phyloP scores from a whole-genome alignment of 1,140 invertebrate species.

The Neodiprion pinetum region DNA sequence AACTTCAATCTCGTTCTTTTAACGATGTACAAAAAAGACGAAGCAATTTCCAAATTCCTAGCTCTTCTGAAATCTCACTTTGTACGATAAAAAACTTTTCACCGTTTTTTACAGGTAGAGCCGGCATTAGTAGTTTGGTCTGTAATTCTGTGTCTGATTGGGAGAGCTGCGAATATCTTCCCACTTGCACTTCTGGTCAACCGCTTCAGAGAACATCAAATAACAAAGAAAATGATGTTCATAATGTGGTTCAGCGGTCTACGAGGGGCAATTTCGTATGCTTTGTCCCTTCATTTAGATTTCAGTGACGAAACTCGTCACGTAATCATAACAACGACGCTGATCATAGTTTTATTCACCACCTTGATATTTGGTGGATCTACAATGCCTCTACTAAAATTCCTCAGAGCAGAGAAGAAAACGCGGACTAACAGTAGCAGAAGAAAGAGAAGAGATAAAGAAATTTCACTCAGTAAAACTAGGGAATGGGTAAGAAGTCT shows the following conservation, averaged over 20 bases:
- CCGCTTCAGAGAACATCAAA: slow-evolving; percentile 96
- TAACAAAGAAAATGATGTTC: slow-evolving; percentile 98
- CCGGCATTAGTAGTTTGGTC: slow-evolving; percentile 91
- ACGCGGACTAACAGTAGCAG: slow-evolving; percentile 63
- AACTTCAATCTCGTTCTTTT: too few species aligned
- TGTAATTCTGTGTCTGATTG: slow-evolving; percentile 89
- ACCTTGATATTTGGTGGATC: slow-evolving; percentile 94
- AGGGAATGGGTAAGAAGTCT: slow-evolving; percentile 83
- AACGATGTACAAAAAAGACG: too few species aligned
- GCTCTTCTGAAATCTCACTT: too few species aligned
- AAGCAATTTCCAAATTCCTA: too few species aligned
- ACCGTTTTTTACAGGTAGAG: slow-evolving; percentile 63
- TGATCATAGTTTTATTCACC: slow-evolving; percentile 96
- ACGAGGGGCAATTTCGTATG: slow-evolving; percentile 97
- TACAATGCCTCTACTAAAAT: slow-evolving; percentile 95
- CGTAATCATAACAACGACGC: slow-evolving; percentile 95
- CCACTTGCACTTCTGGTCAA: slow-evolving; percentile 94
- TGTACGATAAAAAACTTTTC: slow-evolving; percentile 18
- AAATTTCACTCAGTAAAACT: slow-evolving; percentile 94
- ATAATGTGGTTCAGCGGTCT: slow-evolving; percentile 99
- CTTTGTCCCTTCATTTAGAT: slow-evolving; percentile 94
- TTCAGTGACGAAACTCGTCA: slow-evolving; percentile 92
- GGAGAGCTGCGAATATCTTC: slow-evolving; percentile 96
- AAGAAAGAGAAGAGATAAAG: slow-evolving; percentile 76
- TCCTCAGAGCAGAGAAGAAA: slow-evolving; percentile 74